Conservation (phyloP, 2,113 vertebrate genomes). For the Nycticebus coucang region DNA sequence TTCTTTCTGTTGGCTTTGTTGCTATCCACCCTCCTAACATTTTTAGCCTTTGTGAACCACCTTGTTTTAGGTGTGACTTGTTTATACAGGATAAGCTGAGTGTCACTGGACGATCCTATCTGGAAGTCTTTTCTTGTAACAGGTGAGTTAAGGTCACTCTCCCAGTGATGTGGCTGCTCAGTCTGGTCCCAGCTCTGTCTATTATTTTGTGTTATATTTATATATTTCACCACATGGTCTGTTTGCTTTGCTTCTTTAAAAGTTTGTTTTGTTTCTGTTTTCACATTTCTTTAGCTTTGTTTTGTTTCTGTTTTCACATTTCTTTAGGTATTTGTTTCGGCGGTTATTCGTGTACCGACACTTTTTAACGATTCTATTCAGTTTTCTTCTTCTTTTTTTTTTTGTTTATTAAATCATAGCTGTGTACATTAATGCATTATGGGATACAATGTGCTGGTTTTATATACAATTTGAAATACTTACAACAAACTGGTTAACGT, state of each 20-base stretch:
- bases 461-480: too few species aligned
- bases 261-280: background rate
- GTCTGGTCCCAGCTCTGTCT: background rate
- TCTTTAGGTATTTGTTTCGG: background rate
- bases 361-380: background rate
- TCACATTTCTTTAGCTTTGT: background rate
- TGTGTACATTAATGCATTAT: too few species aligned
- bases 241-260: background rate
- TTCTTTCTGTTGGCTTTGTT: background rate
- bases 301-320: background rate
- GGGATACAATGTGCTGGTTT: too few species aligned
- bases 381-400: background rate
- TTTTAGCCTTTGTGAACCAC: background rate
- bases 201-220: background rate
- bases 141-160: background rate
- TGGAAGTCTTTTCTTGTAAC: background rate
- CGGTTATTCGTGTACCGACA: background rate
- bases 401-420: too few species aligned
- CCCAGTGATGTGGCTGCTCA: background rate
- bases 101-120: background rate
- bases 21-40: background rate
- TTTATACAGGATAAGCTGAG: background rate
- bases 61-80: background rate
- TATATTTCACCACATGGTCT: background rate
- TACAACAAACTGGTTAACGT: too few species aligned